A percentile compares a stretch with the other conserved stretches of the same genome.
These are phyloP conservation scores for Indicator maculatus DNA, from an alignment of 2,113 vertebrate species.

Conservation along the genomic window DNA sequence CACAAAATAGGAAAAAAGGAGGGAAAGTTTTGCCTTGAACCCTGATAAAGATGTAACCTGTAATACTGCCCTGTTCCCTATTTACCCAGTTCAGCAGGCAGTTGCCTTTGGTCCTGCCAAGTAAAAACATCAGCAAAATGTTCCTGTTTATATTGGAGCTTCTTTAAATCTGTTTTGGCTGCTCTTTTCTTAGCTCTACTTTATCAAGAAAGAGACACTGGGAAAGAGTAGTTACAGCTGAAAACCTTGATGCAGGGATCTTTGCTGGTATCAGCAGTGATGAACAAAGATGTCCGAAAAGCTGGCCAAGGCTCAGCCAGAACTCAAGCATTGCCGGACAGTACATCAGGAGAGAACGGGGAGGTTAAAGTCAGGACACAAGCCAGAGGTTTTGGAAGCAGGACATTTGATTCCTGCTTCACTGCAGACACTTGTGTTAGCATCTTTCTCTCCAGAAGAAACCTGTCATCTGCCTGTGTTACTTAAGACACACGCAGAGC, in stretches of 20 bases:
- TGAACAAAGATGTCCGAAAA: background rate
- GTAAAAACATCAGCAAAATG: conserved; percentile 30
- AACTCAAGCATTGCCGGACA: background rate
- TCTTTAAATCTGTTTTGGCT: conserved; percentile 9
- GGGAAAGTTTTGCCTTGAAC: conserved; percentile 6
- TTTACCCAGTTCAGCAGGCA: conserved; percentile 35
- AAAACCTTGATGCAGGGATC: background rate
- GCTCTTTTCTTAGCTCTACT: background rate
- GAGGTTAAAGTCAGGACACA: background rate
- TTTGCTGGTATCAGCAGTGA: background rate
- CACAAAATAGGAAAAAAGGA: background rate
- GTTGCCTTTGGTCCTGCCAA: conserved; percentile 5
- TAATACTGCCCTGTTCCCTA: conserved; percentile 1
- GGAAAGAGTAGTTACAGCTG: background rate
- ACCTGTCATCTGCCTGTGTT: background rate
- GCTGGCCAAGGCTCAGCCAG: background rate
- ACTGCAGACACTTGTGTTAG: background rate
- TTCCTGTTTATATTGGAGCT: conserved; percentile 29
- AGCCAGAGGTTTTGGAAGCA: background rate
- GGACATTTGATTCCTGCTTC: background rate
- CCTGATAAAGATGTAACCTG: conserved; percentile 23
- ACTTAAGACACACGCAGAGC: background rate
- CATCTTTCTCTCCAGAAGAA: background rate
- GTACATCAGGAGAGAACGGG: background rate
- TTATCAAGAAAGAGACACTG: background rate